A percentile compares a stretch with the other conserved stretches of the same genome.
phyloP scores from a whole-genome alignment of 2,113 vertebrate genomes.

The Gymnocephalus cernua region DNA sequence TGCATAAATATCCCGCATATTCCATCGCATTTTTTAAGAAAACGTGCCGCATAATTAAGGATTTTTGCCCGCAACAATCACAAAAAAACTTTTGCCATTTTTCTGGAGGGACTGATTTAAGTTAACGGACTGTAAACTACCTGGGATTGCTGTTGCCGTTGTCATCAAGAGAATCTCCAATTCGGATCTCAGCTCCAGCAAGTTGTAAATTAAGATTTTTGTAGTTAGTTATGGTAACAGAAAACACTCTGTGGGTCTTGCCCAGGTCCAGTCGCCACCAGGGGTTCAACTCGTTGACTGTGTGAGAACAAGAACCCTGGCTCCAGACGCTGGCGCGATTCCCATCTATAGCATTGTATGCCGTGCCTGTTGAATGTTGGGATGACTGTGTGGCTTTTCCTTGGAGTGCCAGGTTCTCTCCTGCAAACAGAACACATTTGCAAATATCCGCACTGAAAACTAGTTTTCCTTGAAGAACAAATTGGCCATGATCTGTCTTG shows the following conservation, averaged over 20 bases:
- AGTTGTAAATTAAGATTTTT: background rate
- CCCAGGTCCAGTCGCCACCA: conserved; percentile 67
- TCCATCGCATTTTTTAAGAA: too few species aligned
- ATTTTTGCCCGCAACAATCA: too few species aligned
- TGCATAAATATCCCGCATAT: too few species aligned
- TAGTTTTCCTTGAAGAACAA: background rate
- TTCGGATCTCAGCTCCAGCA: conserved; percentile 61
- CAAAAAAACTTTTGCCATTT: too few species aligned
- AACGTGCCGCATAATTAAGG: too few species aligned
- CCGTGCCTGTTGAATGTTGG: fast-evolving
- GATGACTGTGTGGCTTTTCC: conserved; percentile 68
- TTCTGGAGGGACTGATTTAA: too few species aligned
- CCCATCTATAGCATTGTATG: conserved; percentile 54
- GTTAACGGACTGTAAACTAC: conserved; percentile 12
- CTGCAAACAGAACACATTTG: conserved; percentile 14
- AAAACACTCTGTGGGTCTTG: conserved; percentile 58
- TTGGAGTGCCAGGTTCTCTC: conserved; percentile 59
- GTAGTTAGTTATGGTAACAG: conserved; percentile 43
- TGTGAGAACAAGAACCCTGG: conserved; percentile 28
- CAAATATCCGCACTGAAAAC: background rate
- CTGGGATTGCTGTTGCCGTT: conserved; percentile 68
- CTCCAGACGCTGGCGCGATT: background rate
- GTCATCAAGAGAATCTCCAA: conserved; percentile 62
- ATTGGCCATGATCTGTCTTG: background rate
- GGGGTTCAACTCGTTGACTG: background rate